Evolutionary conservation across 2,888 invertebrate species (phyloP).

Genomic region (Drosophila recens): DNA sequence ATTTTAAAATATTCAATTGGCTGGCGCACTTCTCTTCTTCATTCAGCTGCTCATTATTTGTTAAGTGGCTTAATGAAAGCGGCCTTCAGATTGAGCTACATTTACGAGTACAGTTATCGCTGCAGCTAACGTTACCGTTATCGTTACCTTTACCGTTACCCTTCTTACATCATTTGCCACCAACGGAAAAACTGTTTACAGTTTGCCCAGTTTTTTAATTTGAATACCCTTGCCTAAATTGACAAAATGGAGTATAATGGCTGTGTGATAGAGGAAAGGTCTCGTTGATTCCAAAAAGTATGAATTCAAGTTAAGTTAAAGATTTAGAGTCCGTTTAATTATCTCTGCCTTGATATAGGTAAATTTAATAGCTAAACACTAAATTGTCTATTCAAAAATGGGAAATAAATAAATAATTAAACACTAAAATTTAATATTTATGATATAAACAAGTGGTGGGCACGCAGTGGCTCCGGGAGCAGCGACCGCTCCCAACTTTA

Average conservation of each 20-base stretch:
- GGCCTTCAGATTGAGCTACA: constrained; percentile 11
- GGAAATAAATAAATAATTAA: no score
- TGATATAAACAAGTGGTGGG: no score
- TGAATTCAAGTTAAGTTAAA: no score
- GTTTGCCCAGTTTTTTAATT: constrained; percentile 18
- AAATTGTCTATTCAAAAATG: no score
- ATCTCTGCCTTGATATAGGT: no score
- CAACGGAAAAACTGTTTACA: constrained; percentile 38
- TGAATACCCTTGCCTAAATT: not conserved
- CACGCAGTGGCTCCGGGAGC: no score
- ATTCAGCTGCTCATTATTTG: constrained; percentile 76
- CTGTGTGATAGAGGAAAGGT: not conserved
- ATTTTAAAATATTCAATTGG: constrained; percentile 74
- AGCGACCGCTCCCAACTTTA: no score
- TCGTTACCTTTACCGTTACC: not conserved
- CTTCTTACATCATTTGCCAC: not conserved
- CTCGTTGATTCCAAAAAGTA: not conserved
- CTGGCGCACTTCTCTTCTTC: constrained; percentile 32
- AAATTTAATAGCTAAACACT: no score
- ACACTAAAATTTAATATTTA: no score
- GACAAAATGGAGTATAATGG: not conserved
- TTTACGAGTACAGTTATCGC: not conserved
- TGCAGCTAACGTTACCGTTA: not conserved
- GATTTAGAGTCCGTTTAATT: no score
- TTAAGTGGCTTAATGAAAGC: constrained; percentile 81